phyloP scores from a whole-genome alignment of 1,140 invertebrate species.

The Centruroides vittatus region DNA sequence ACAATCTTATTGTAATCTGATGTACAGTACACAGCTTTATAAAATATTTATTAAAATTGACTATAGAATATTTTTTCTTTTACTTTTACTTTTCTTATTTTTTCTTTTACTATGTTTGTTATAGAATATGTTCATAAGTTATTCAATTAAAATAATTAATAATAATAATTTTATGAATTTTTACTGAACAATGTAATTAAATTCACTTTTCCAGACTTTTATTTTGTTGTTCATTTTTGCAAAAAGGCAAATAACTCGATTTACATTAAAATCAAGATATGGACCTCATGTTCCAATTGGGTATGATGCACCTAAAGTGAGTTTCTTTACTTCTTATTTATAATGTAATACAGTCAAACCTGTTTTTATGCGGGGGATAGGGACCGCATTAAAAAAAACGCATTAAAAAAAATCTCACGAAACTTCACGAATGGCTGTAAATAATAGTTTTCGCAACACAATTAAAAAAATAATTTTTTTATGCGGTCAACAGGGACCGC shows the following conservation, averaged over 20 bases:
- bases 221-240: slow-evolving; percentile 79
- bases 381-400: too few species aligned
- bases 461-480: too few species aligned
- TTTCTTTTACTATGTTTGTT: neutral
- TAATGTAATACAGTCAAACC: neutral
- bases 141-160: neutral
- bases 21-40: too few species aligned
- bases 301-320: slow-evolving; percentile 67
- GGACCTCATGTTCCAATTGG: slow-evolving; percentile 76
- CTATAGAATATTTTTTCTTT: too few species aligned
- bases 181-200: slow-evolving; percentile 44
- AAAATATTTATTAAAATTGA: too few species aligned
- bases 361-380: too few species aligned
- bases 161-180: neutral
- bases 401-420: too few species aligned
- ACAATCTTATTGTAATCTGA: too few species aligned
- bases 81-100: too few species aligned
- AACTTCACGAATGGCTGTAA: too few species aligned
- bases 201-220: slow-evolving; percentile 58
- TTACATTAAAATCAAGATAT: slow-evolving; percentile 62
- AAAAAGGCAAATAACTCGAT: slow-evolving; percentile 81
- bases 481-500: too few species aligned
- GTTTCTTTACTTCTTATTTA: slow-evolving; percentile 11
- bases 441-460: too few species aligned
- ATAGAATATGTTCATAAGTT: neutral